Base-by-base conservation (phyloP, 2,797 vertebrate genomes). In the Gallirallus australis region DNA sequence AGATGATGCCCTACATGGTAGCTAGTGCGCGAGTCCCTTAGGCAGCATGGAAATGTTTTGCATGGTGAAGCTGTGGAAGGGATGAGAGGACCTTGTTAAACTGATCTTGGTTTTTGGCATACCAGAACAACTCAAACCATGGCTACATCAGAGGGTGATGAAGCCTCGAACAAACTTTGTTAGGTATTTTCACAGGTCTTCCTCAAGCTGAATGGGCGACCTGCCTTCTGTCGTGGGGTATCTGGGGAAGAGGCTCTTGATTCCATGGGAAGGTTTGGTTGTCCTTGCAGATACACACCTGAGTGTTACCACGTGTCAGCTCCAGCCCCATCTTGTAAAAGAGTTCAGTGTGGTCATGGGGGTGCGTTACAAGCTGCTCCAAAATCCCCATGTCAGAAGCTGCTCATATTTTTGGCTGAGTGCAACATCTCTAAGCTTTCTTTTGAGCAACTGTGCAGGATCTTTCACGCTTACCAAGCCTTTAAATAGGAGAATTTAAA, bases 31-130 rank as follows among this genome's bases (percentile, higher is more conserved):
- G 5, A 2, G 14, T 63, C 21, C 39, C 45, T 59, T 81, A 1
- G 2, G n/a, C 47, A 20, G 15, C 1, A 31, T 0, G 1, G 57
- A 47, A 47, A 16, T 0, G 2, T 1, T 0, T 25, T 73, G 57
- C 6, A 1, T 7, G 3, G 30, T 18, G 28, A 21, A 12, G 39
- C 66, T n/a, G 37, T 6, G 48, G 39, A 71, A 15, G 9, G 11
- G 15, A 50, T 0, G 18, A 65, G 40, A 10, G 47, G 39, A 56
- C 64, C 45, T 69, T 33, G 8, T 37, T 73, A 31, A 86, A 48
- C 11, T 35, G 28, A 12, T 60, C 33, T 65, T 69, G 39, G 10
- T 45, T 28, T 1, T 2, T 15, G 50, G 30, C 12, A 48, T 56
- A 20, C 19, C 9, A 10, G 37, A 54, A 40, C 1, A 2, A 48